phyloP scores from a whole-genome alignment of 2,113 vertebrate genomes.

The Pycnonotus jocosus region DNA sequence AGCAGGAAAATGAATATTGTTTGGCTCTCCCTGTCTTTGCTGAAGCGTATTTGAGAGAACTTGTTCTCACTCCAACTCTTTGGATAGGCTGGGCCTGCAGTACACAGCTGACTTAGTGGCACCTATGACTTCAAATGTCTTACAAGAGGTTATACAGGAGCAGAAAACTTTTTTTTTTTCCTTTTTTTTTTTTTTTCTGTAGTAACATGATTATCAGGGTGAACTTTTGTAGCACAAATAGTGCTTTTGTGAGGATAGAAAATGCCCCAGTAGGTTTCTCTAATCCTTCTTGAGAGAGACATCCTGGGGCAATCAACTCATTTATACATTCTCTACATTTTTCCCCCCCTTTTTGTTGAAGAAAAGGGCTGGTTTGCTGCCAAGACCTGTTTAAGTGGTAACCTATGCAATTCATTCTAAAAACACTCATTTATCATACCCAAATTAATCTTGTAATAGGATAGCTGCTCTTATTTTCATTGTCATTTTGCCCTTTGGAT shows the following conservation, averaged over 20 bases:
- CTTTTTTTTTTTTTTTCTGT: neutral
- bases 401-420: slow-evolving; percentile 60
- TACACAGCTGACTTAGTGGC: neutral
- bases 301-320: slow-evolving; percentile 61
- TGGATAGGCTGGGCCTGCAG: neutral
- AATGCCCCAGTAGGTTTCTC: slow-evolving; percentile 39
- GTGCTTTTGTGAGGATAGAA: slow-evolving; percentile 55
- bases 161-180: neutral
- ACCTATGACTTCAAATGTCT: neutral
- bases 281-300: slow-evolving; percentile 70
- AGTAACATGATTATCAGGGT: slow-evolving; percentile 10
- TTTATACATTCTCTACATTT: slow-evolving; percentile 61
- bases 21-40: neutral
- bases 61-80: neutral
- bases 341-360: neutral
- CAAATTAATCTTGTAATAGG: slow-evolving; percentile 60
- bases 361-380: slow-evolving; percentile 49
- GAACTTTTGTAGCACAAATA: slow-evolving; percentile 42
- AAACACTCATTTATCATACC: slow-evolving; percentile 67
- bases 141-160: slow-evolving; percentile 2
- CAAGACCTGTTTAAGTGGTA: slow-evolving; percentile 64
- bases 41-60: neutral
- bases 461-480: slow-evolving; percentile 45
- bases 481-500: slow-evolving; percentile 47
- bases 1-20: neutral